Evolutionary conservation across 2,113 vertebrate genomes (phyloP).

Genomic region (Ictidomys tridecemlineatus): DNA sequence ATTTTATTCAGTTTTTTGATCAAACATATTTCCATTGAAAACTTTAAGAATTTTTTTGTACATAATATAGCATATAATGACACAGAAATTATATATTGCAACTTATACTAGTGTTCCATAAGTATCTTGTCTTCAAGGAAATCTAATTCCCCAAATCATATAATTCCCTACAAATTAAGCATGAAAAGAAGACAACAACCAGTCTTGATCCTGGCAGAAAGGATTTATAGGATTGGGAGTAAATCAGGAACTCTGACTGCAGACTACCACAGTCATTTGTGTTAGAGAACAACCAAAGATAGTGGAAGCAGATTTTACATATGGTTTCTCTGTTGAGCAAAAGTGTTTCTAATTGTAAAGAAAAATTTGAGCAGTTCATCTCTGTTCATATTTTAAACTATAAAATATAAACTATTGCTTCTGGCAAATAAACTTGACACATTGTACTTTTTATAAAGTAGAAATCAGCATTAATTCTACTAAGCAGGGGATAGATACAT

Average conservation of each 20-base stretch:
- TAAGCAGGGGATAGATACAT: neutral
- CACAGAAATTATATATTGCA: neutral
- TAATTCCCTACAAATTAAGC: constrained; percentile 1
- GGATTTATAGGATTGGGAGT: neutral
- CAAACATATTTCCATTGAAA: neutral
- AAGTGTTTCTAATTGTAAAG: neutral
- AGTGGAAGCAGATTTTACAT: neutral
- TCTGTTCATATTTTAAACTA: neutral
- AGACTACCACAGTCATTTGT: neutral
- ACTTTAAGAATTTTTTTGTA: neutral
- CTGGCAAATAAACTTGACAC: neutral
- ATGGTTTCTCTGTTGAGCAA: neutral
- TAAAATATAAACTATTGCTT: neutral
- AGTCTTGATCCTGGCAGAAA: neutral
- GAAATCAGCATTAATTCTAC: neutral
- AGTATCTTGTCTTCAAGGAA: neutral
- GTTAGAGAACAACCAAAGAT: neutral
- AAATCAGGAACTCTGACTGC: neutral
- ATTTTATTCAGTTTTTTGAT: neutral
- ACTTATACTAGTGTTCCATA: neutral
- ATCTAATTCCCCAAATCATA: neutral
- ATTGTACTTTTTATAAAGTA: neutral
- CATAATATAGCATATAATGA: neutral
- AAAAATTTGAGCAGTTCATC: neutral
- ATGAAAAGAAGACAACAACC: neutral